phyloP scores from a whole-genome alignment of 2,888 invertebrate genomes.

The Ornithoptera priamus region DNA sequence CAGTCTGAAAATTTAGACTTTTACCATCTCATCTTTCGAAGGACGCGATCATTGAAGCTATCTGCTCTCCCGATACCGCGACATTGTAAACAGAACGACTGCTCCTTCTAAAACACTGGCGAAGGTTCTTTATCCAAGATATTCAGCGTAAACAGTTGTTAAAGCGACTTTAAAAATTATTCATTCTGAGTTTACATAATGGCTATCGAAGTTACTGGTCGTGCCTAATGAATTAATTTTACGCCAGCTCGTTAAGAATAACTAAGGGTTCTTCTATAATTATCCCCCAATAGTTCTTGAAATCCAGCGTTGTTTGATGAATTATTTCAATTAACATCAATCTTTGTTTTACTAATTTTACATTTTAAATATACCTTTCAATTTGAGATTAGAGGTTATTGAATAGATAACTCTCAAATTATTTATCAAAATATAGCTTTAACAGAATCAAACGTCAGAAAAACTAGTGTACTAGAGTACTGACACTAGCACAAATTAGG shows the following conservation, averaged over 20 bases:
- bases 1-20: background rate
- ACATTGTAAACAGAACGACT: too few species aligned
- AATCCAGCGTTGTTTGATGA: background rate
- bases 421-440: too few species aligned
- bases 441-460: too few species aligned
- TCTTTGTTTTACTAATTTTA: background rate
- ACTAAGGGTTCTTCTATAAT: background rate
- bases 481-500: too few species aligned
- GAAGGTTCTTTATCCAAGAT: too few species aligned
- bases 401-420: too few species aligned
- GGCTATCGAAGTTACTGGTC: background rate
- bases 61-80: too few species aligned
- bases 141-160: too few species aligned
- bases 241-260: background rate
- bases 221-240: slow-evolving; percentile 4
- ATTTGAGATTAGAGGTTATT: background rate
- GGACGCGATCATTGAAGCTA: too few species aligned
- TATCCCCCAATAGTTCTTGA: background rate
- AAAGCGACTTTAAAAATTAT: background rate
- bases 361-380: background rate
- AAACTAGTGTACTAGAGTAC: too few species aligned
- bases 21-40: background rate
- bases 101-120: too few species aligned
- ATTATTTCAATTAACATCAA: background rate
- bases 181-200: background rate